phyloP scores from a whole-genome alignment of 2,797 vertebrate genomes.

The Sebastolobus alascanus region DNA sequence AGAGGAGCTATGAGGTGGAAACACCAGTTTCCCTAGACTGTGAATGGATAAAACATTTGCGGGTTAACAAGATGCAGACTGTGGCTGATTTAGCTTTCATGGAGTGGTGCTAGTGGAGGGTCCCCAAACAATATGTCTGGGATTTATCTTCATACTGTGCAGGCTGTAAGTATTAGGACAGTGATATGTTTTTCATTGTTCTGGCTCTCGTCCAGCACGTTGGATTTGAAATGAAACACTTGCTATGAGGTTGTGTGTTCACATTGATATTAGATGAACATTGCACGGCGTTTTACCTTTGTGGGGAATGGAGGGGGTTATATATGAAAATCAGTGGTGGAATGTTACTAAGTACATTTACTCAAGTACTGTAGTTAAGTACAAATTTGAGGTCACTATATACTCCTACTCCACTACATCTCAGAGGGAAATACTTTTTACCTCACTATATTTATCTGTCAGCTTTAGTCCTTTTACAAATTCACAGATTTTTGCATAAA shows the following conservation, averaged over 20 bases:
- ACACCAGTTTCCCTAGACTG: neutral
- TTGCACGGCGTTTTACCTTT: neutral
- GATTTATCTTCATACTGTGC: conserved; percentile 34
- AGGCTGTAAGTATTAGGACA: conserved; percentile 34
- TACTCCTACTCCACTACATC: too few relatives aligned
- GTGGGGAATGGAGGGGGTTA: fast-evolving
- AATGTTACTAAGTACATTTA: too few relatives aligned
- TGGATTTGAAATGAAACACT: conserved; percentile 59
- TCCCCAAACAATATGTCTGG: conserved; percentile 38
- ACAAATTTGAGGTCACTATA: too few relatives aligned
- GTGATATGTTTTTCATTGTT: conserved; percentile 35
- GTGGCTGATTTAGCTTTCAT: conserved; percentile 33
- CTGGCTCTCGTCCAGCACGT: conserved; percentile 38
- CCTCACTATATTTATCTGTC: too few relatives aligned
- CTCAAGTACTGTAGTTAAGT: too few relatives aligned
- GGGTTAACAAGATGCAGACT: conserved; percentile 21
- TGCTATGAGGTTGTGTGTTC: conserved; percentile 22
- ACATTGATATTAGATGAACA: neutral
- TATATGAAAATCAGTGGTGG: neutral
- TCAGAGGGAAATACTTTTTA: too few relatives aligned
- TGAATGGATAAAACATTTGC: conserved; percentile 28
- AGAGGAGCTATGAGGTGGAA: neutral
- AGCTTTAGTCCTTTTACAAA: too few relatives aligned
- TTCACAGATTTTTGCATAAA: too few relatives aligned
- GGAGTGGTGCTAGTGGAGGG: conserved; percentile 3